Conservation (phyloP, 2,888 invertebrate genomes). For the Mactromeris polynyma region DNA sequence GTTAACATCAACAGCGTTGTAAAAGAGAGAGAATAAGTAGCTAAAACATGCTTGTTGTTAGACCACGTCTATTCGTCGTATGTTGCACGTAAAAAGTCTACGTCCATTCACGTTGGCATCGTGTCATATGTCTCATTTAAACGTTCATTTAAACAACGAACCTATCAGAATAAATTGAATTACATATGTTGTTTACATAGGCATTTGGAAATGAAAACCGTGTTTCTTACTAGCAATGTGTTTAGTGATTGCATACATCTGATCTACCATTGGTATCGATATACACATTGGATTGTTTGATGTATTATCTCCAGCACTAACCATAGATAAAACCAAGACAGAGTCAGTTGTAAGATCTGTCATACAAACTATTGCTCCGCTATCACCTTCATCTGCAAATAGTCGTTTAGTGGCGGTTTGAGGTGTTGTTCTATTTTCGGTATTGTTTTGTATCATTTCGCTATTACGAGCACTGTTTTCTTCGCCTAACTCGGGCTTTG, state of each 20-base stretch:
- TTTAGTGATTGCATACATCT: not conserved
- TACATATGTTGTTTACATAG: not conserved
- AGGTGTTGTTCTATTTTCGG: not conserved
- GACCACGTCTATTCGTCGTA: no score
- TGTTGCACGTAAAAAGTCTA: no score
- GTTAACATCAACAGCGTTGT: no score
- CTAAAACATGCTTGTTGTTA: no score
- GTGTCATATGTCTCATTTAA: no score
- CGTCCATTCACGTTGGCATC: no score
- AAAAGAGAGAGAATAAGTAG: no score
- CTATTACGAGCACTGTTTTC: not conserved
- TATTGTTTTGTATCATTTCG: not conserved
- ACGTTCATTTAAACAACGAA: no score
- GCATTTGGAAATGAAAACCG: not conserved
- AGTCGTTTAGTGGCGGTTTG: no score
- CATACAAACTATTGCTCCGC: constrained; percentile 1
- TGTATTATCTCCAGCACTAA: not conserved
- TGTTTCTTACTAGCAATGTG: not conserved
- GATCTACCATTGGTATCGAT: not conserved
- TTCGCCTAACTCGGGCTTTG: not conserved
- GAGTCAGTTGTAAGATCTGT: not conserved
- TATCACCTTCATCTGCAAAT: constrained; percentile 9
- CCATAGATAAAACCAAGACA: not conserved
- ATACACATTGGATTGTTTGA: not conserved
- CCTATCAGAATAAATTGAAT: not conserved